Evolutionary conservation across 2,888 invertebrate species (phyloP).

Genomic region (Machimus rusticus): DNA sequence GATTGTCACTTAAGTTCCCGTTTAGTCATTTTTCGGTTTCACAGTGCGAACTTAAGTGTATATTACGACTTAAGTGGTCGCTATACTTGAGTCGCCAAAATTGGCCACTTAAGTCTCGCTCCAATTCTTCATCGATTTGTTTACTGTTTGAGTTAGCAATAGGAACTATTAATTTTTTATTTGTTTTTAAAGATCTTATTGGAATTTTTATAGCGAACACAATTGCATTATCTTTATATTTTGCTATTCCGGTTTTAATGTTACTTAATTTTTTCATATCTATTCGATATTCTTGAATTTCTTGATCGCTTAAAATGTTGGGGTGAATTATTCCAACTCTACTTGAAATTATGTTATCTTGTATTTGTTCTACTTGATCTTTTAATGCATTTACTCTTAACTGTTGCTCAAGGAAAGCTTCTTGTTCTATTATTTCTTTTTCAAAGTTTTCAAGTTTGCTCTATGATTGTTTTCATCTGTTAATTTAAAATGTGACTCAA

Average conservation of each 20-base stretch:
- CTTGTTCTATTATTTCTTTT: neutral
- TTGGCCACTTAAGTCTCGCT: too few relatives aligned
- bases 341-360: slow-evolving; percentile 45
- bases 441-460: neutral
- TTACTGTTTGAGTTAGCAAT: slow-evolving; percentile 36
- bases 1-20: too few relatives aligned
- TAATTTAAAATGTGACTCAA: slow-evolving; percentile 32
- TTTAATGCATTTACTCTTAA: slow-evolving; percentile 41
- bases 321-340: slow-evolving; percentile 43
- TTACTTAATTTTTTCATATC: slow-evolving; percentile 42
- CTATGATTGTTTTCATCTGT: slow-evolving; percentile 42
- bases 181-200: neutral
- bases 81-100: too few relatives aligned
- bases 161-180: slow-evolving; percentile 38
- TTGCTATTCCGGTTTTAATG: slow-evolving; percentile 22
- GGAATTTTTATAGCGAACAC: slow-evolving; percentile 44
- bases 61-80: too few relatives aligned
- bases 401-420: slow-evolving; percentile 30
- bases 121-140: slow-evolving; percentile 37
- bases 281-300: slow-evolving; percentile 43
- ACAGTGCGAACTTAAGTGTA: too few relatives aligned
- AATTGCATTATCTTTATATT: slow-evolving; percentile 9
- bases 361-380: slow-evolving; percentile 45
- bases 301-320: slow-evolving; percentile 44
- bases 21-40: too few relatives aligned